These are phyloP conservation scores for Aurelia aurita complex sp. Pacific DNA, from an alignment of 30 jellyfish, hydroid and myxozoan genomes.

Conservation along the genomic window DNA sequence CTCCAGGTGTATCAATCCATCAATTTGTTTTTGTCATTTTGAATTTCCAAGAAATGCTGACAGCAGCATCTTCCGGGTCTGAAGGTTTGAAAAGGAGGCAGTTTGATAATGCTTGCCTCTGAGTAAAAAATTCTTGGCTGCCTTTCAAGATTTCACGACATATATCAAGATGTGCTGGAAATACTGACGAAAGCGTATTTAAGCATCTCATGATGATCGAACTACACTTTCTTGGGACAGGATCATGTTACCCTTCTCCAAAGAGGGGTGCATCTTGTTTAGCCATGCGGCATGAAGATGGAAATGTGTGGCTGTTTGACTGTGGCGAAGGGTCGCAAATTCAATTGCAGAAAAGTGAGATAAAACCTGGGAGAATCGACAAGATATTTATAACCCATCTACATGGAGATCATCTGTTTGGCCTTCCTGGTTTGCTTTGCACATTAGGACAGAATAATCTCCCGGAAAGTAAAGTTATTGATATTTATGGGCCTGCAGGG, in stretches of 20 bases:
- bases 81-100: background rate
- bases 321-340: constrained; percentile 98
- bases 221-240: constrained; percentile 92
- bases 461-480: constrained; percentile 49
- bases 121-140: background rate
- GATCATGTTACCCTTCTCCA: constrained; percentile 94
- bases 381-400: constrained; percentile 89
- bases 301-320: constrained; percentile 87
- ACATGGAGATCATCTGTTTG: constrained; percentile 98
- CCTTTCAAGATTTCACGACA: too few species aligned
- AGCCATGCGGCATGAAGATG: constrained; percentile 64
- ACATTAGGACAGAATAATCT: constrained; percentile 75
- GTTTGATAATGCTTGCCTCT: background rate
- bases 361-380: constrained; percentile 76
- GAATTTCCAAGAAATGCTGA: constrained; percentile 9
- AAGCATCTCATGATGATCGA: constrained; percentile 48
- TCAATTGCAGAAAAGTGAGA: constrained; percentile 82
- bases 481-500: constrained; percentile 90
- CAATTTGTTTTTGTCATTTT: too few species aligned
- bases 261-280: constrained; percentile 84
- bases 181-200: too few species aligned
- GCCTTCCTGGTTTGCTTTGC: constrained; percentile 94
- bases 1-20: too few species aligned
- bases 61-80: background rate
- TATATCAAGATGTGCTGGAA: too few species aligned